Evolutionary conservation across 2,113 vertebrate genomes (phyloP).

Genomic region (Takifugu flavidus): DNA sequence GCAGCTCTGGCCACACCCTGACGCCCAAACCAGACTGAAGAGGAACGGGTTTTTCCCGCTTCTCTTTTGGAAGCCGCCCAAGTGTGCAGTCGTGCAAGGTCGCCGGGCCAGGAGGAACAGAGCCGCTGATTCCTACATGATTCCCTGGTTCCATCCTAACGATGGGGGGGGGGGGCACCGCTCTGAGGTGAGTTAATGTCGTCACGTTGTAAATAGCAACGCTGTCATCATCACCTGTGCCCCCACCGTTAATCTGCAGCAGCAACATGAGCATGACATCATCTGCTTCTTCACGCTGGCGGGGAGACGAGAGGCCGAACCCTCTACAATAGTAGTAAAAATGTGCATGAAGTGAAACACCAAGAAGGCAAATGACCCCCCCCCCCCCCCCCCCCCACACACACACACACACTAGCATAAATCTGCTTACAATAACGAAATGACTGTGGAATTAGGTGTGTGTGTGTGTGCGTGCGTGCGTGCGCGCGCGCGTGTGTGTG

Average conservation of each 20-base stretch:
- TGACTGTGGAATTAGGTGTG: background rate
- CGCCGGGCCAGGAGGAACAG: too few species aligned
- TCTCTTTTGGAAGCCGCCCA: too few species aligned
- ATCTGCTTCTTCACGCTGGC: slow-evolving; percentile 32
- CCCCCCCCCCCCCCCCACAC: slow-evolving; percentile 1
- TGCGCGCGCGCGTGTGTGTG: slow-evolving; percentile 14
- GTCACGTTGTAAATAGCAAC: background rate
- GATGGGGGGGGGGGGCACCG: too few species aligned
- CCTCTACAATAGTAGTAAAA: slow-evolving; percentile 1
- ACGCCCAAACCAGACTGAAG: slow-evolving; percentile 1
- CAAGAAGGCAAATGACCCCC: slow-evolving; percentile 27
- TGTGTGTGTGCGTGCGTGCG: slow-evolving; percentile 1
- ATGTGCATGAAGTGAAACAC: slow-evolving; percentile 33
- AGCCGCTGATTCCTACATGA: slow-evolving; percentile 18
- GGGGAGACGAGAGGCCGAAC: slow-evolving; percentile 24
- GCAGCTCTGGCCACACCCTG: background rate
- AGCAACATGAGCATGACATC: slow-evolving; percentile 38
- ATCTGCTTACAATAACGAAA: slow-evolving; percentile 32
- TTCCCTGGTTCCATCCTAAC: slow-evolving; percentile 26
- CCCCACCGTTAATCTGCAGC: background rate
- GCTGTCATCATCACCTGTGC: background rate
- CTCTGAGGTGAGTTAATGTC: background rate
- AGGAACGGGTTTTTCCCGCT: background rate
- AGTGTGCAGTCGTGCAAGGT: too few species aligned
- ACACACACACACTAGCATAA: slow-evolving; percentile 32